Percentiles rank a stretch among this genome's conserved stretches.
phyloP scores from a whole-genome alignment of 2,797 vertebrate genomes.

The Chrysocyon brachyurus region DNA sequence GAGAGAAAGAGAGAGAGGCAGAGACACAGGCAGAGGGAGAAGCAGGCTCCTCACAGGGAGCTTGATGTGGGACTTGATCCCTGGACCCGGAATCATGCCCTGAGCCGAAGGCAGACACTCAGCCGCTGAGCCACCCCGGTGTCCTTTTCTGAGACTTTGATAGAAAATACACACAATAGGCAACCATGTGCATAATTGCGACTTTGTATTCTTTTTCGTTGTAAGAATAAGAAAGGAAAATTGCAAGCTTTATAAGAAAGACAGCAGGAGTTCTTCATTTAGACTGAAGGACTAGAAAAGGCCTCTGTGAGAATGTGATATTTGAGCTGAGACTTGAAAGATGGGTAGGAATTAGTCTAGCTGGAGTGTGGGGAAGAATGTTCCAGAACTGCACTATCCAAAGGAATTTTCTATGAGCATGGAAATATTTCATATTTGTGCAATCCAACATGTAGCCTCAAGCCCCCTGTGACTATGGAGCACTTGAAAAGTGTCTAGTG shows the following conservation, averaged over 20 bases:
- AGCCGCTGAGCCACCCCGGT: too few species aligned
- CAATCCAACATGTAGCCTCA: background rate
- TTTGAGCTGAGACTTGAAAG: slow-evolving; percentile 46
- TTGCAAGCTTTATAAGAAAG: background rate
- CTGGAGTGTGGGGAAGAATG: background rate
- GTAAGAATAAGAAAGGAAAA: slow-evolving; percentile 17
- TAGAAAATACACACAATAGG: background rate
- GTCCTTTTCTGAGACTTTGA: background rate
- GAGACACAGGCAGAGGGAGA: too few species aligned
- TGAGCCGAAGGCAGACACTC: too few species aligned
- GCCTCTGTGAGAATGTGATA: background rate
- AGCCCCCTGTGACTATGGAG: background rate
- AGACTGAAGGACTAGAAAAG: background rate
- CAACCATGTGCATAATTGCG: background rate
- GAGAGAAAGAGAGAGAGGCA: too few species aligned
- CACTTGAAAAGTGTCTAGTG: background rate
- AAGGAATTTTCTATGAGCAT: background rate
- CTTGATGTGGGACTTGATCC: too few species aligned
- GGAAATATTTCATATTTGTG: background rate
- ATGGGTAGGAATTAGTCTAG: background rate
- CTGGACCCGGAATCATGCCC: too few species aligned
- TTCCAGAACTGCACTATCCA: background rate
- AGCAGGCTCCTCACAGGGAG: too few species aligned
- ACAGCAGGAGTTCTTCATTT: slow-evolving; percentile 6
- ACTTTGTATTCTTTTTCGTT: background rate